Evolutionary conservation across 1,140 invertebrate species (phyloP), one percentile per base, ranked within the genome.

Genomic region (Pseudachorutes palmiensis): DNA sequence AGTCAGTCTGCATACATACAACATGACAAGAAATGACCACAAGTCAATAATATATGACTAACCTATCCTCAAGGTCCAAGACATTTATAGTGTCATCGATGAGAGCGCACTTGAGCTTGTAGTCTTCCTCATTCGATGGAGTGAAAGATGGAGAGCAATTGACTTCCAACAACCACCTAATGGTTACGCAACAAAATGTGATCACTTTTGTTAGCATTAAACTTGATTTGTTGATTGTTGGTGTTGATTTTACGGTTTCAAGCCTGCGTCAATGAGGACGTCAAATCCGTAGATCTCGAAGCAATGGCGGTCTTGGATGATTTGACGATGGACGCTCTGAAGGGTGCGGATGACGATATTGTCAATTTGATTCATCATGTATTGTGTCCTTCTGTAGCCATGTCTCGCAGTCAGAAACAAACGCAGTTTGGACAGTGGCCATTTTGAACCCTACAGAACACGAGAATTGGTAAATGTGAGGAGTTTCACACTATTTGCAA

Each of bases 241-340:
- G 30, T 16, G n/a, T 63, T 2, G 5, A 16, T 63, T 73, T 74
- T 65, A 77, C 29, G 85, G 85, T 65, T 78, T 81, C 31, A 85
- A 72, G 62, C 79, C 76, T n/a, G 80, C 79, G 75, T 86, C 84
- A 24, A 87, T 76, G 1, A 87, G 75, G 62, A 87, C 80, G 72
- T 87, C 85, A 77, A 86, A 86, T 14, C 86, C 86, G 76, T 85
- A 87, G 2, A 87, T 74, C 75, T 87, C 86, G 74, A 82, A 84
- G 51, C 83, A 85, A 60, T 83, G 80, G 41, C 76, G 74, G 16
- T 78, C 75, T n/a, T 78, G 77, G 66, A 78, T 76, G 49, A 82
- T 80, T 2, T 77, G 70, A 22, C 75, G 77, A 31, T 82, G 77
- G 2, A 82, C 83, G 32, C 5, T 79, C 68, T 82, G 78, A 19